A percentile compares a stretch with the other conserved stretches of the same genome.
These are phyloP conservation scores for Mercenaria mercenaria DNA, from an alignment of 1,140 invertebrate species.

Conservation along the genomic window DNA sequence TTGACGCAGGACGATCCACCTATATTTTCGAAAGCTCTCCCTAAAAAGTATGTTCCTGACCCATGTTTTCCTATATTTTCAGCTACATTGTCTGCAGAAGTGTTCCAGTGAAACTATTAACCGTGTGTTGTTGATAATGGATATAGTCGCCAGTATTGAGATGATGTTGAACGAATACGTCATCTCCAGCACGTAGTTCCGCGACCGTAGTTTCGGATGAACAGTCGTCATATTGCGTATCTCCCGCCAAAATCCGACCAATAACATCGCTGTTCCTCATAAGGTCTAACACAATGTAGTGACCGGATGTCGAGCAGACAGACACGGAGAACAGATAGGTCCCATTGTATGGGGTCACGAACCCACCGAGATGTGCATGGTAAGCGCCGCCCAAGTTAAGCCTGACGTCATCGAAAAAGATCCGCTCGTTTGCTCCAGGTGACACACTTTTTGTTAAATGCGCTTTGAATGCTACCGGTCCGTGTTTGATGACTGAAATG, in stretches of 20 bases:
- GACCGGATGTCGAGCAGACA: background rate
- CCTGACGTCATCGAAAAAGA: constrained; percentile 29
- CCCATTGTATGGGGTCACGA: constrained; percentile 25
- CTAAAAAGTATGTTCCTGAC: no score
- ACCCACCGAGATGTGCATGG: background rate
- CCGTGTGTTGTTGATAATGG: background rate
- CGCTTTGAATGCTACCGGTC: constrained; percentile 14
- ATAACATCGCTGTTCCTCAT: background rate
- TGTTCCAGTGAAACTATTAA: constrained; percentile 39
- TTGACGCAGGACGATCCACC: no score
- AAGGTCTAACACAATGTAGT: constrained; percentile 5
- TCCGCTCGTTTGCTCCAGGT: background rate
- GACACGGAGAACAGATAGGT: constrained; percentile 40
- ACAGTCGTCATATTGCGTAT: background rate
- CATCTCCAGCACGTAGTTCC: background rate
- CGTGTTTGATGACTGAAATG: background rate
- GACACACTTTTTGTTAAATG: background rate
- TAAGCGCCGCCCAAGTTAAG: constrained; percentile 28
- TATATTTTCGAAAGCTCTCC: no score
- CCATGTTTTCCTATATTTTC: no score
- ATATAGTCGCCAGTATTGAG: background rate
- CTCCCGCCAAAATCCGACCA: constrained; percentile 22
- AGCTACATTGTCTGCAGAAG: constrained; percentile 24
- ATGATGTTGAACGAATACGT: constrained; percentile 34
- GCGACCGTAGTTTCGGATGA: background rate